Percentiles rank a stretch among this genome's conserved stretches.
Evolutionary conservation across 2,797 vertebrate species (phyloP).

Genomic region (Yasuhikotakia modesta): DNA sequence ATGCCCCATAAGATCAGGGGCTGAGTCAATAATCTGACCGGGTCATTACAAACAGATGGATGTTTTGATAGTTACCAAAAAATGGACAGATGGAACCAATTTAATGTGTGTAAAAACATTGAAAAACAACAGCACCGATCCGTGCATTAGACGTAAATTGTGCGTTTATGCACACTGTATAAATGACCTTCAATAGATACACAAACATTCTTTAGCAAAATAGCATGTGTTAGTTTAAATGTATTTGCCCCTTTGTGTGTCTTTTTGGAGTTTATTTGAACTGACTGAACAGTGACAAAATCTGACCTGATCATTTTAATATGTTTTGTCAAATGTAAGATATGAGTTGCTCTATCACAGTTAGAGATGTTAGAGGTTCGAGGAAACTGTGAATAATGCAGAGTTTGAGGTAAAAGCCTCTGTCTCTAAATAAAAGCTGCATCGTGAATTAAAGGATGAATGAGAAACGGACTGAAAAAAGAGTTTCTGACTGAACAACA

Average conservation of each 20-base stretch:
- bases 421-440: constrained; percentile 40
- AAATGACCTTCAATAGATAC: too few species aligned
- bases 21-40: constrained; percentile 32
- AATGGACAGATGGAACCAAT: constrained; percentile 9
- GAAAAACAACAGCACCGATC: not conserved
- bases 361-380: constrained; percentile 47
- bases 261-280: not conserved
- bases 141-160: not conserved
- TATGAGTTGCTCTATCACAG: constrained; percentile 80
- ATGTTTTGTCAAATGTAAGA: constrained; percentile 19
- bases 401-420: constrained; percentile 9
- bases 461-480: constrained; percentile 57
- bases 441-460: constrained; percentile 53
- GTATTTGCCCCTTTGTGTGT: not conserved
- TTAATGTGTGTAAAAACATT: constrained; percentile 11
- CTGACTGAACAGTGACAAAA: not conserved
- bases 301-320: not conserved
- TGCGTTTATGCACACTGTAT: too few species aligned
- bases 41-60: constrained; percentile 20
- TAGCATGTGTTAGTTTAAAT: not conserved
- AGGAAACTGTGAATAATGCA: constrained; percentile 62
- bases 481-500: constrained; percentile 32
- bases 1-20: constrained; percentile 34
- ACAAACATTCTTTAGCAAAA: not conserved
- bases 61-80: constrained; percentile 41